A percentile compares a stretch with the other conserved stretches of the same genome.
Conservation (phyloP, 2,888 invertebrate genomes). For the Pocota personata region DNA sequence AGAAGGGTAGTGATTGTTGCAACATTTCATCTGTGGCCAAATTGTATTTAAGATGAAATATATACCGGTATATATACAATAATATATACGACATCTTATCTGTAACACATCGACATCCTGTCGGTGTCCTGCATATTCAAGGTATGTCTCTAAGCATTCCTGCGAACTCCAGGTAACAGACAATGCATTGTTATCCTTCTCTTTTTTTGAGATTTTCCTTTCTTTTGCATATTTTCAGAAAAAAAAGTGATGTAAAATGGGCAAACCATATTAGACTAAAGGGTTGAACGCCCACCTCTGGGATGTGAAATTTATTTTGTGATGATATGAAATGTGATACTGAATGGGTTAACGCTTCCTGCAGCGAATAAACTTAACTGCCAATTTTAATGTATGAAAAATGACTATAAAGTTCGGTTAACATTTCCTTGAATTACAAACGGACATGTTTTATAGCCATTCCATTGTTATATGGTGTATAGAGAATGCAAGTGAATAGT, state of each 20-base stretch:
- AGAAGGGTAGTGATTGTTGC: conserved; percentile 21
- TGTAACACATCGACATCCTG: conserved; percentile 70
- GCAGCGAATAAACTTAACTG: conserved; percentile 70
- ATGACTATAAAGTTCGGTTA: conserved; percentile 60
- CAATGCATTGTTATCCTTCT: conserved; percentile 69
- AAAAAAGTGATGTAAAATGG: conserved; percentile 34
- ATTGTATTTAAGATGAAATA: conserved; percentile 38
- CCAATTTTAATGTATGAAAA: conserved; percentile 70
- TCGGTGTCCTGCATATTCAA: conserved; percentile 64
- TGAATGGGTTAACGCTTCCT: conserved; percentile 70
- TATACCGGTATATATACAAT: conserved; percentile 19
- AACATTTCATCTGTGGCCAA: conserved; percentile 42
- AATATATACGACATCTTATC: conserved; percentile 52
- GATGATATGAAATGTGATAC: conserved; percentile 58
- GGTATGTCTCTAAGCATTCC: conserved; percentile 58
- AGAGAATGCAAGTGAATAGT: not conserved
- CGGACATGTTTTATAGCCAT: conserved; percentile 64
- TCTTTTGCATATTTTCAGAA: not conserved
- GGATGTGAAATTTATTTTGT: conserved; percentile 52
- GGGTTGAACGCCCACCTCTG: conserved; percentile 40
- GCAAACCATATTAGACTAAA: conserved; percentile 66
- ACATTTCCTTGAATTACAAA: conserved; percentile 69
- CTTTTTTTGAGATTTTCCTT: conserved; percentile 17
- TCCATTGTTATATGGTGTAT: conserved; percentile 24
- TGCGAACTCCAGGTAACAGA: conserved; percentile 54